Conservation (phyloP, 2,888 invertebrate species). For the Mongoloraphidia duomilia region DNA sequence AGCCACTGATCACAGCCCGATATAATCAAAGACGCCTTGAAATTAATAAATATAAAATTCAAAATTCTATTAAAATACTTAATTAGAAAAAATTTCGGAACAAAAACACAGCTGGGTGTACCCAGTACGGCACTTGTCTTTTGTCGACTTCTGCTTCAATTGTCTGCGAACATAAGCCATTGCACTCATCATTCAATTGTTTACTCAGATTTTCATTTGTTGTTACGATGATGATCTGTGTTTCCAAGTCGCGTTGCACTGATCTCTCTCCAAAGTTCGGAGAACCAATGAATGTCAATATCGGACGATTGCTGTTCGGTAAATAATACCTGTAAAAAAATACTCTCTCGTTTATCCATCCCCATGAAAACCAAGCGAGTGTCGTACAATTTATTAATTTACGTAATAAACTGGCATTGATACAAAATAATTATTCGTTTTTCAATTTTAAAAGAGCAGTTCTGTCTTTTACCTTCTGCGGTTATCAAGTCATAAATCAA, state of each 20-base stretch:
- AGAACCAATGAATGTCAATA: constrained; percentile 79
- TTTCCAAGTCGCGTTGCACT: constrained; percentile 83
- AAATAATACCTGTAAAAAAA: constrained; percentile 57
- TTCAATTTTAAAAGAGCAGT: too few species aligned
- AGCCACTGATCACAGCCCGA: too few species aligned
- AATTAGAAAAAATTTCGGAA: constrained; percentile 40
- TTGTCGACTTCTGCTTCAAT: constrained; percentile 43
- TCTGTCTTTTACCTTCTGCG: too few species aligned
- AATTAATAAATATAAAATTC: too few species aligned
- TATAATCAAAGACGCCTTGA: too few species aligned
- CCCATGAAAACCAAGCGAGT: too few species aligned
- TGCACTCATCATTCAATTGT: constrained; percentile 60
- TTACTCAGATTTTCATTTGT: constrained; percentile 46
- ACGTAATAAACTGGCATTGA: too few species aligned
- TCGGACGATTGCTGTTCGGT: constrained; percentile 52
- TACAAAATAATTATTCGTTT: too few species aligned
- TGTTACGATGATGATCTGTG: constrained; percentile 81
- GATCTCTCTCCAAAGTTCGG: constrained; percentile 91
- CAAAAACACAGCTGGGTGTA: constrained; percentile 55
- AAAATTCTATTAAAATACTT: too few species aligned
- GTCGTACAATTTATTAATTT: too few species aligned
- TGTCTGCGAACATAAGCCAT: constrained; percentile 49
- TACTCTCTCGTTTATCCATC: too few species aligned
- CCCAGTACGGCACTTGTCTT: constrained; percentile 66
- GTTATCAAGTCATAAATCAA: too few species aligned